Evolutionary conservation across 2,113 vertebrate genomes (phyloP), one percentile per base, ranked within the genome.

Genomic region (Otocyon megalotis): DNA sequence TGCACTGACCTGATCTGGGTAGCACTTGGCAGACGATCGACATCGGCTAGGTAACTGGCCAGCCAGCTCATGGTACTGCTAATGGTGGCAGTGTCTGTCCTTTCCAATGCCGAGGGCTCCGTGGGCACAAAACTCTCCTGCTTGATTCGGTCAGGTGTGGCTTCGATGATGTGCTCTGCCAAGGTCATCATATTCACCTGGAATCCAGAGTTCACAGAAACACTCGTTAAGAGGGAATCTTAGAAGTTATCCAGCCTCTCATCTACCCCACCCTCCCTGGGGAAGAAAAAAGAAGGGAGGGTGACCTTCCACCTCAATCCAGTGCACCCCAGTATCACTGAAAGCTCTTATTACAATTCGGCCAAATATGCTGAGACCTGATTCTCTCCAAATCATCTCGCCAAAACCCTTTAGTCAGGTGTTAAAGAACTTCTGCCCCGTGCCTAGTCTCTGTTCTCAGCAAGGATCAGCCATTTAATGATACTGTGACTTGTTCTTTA

Each of bases 21-120:
- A 97, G 99, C 99, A 94, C 98, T 99, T 0, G 99, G 99, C 97
- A 99, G 99, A 97, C 99, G 99, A 93, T 99, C 99, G 1, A 99
- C 99, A 37, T 99, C 99, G 84, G 99, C 99, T 60, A 99, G 99
- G 98, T 99, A 99, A 99, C 99, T 99, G 99, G 99, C 99, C 98
- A 99, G 99, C 99, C 99, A 99, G 99, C 99, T 99, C 99, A 99
- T 99, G 2, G 99, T 99, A 98, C 99, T 99, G 99, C 99, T 99
- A 95, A 99, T 98, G 88, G 99, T 98, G 94, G 99, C 98, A 32
- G 98, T 98, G 58, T 99, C 99, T 0, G 98, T 98, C 76, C 98
- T 98, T 72, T 99, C 99, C 81, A 97, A 84, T n/a, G 99, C 98
- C 0, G 99, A 98, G 5, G 99, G 98, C 89, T 99, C 99, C 97